Evolutionary conservation across 2,888 invertebrate genomes (phyloP), one percentile per base, ranked within the genome.

Genomic region (Agrochola circellaris): DNA sequence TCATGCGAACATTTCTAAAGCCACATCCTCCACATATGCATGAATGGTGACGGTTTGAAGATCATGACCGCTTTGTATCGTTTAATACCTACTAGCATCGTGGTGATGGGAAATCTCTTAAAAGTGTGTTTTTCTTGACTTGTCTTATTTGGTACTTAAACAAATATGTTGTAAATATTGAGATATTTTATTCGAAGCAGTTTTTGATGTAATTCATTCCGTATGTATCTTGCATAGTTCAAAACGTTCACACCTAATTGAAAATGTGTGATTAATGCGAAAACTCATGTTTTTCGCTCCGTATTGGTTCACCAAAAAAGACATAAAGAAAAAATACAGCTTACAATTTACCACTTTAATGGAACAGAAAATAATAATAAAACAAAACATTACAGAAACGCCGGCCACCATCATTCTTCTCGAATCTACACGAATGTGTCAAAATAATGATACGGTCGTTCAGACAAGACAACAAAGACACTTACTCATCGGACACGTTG

Each of bases 361-460:
- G n/a, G 20, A 30, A 2, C 1, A 62, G 5, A 60, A 72, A 20
- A 51, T 81, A 87, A 74, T 64, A 68, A 51, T 0, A 0, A 9
- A 17, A 26, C 1, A 69, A 85, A 77, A 75, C 3, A 38, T 77
- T 97, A 75, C 96, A 98, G 98, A 98, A 99, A 97, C 97, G 99
- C 87, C 98, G 99, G 79, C 98, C 99, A 3, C 98, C 99, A 26
- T 97, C 98, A n/a, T 99, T 99, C 94, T 99, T 99, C 94, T 98
- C 98, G 78, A 98, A 99, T 92, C 97, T 99, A 77, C 98, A 98
- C 89, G 98, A 98, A 89, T 99, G 99, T 60, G 96, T 99, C 64
- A 98, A 98, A 87, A 97, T 99, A 62, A 98, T 99, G 97, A 97
- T 98, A 75, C 98, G 98, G 68, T 99, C 99, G 86, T 99, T 99